Percentiles rank a stretch among this genome's conserved stretches.
phyloP scores from a whole-genome alignment of 2,113 vertebrate species.

The Centropus unirufus region DNA sequence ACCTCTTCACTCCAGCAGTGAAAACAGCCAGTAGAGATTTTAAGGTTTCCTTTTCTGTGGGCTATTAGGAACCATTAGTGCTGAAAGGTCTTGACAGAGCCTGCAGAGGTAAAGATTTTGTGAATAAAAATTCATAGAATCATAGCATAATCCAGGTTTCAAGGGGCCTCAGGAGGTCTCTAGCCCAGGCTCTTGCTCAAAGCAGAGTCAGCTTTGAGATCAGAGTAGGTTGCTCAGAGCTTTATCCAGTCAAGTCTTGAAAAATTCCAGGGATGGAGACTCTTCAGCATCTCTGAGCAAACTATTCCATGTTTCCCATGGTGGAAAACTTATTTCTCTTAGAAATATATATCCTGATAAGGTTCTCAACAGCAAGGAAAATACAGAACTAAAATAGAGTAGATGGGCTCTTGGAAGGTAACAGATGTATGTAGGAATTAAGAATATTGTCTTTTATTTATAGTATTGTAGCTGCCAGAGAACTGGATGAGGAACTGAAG shows the following conservation, averaged over 20 bases:
- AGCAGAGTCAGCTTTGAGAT: not conserved
- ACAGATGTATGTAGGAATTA: not conserved
- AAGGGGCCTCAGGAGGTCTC: not conserved
- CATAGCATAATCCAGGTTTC: not conserved
- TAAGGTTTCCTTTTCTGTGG: conserved; percentile 17
- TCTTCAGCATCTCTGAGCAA: not conserved
- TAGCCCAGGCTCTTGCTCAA: not conserved
- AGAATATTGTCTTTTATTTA: not conserved
- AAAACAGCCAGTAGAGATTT: not conserved
- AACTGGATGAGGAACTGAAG: not conserved
- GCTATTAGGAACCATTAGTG: conserved; percentile 5
- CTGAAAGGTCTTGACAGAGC: conserved; percentile 17
- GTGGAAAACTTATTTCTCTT: not conserved
- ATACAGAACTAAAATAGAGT: not conserved
- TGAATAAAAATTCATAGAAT: not conserved
- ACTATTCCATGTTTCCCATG: not conserved
- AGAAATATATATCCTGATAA: not conserved
- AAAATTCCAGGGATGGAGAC: not conserved
- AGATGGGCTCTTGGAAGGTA: not conserved
- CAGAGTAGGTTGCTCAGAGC: not conserved
- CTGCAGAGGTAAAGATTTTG: not conserved
- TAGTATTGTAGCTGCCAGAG: not conserved
- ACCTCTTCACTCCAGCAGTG: not conserved
- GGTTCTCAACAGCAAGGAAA: not conserved
- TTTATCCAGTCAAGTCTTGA: not conserved